Base-by-base conservation (phyloP, 2,113 vertebrate species). In the Bucco capensis region DNA sequence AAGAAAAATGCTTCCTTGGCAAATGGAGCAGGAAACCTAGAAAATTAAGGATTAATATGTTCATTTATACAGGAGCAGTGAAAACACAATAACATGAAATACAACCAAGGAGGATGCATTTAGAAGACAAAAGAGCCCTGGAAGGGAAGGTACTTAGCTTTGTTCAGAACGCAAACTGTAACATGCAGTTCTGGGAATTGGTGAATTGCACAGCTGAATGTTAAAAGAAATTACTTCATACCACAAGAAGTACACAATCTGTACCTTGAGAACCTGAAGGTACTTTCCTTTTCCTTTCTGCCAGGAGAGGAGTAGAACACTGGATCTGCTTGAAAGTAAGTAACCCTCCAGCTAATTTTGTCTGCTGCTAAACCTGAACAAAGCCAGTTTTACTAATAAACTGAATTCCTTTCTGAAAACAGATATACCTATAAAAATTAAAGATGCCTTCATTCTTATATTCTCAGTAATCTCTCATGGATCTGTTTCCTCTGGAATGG, bases 11-110 rank as follows among this genome's bases (percentile, higher is more conserved):
- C 73, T 91, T 88, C 75, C 53, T 88, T 86, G 73, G 77, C 92
- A 94, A 92, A 82, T 54, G 88, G 75, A 93, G 93, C 88, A 89
- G 78, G 74, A 92, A 91, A 78, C 57, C 47, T 50, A 93, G 92
- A 85, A 95, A 96, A 95, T 94, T 85, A 93, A 91, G 80, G 92
- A 96, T 95, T 96, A 96, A 96, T 96, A 92, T 80, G 93, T 92
- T 96, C 92, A 94, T 94, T 96, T 95, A 77, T 89, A 93, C 60
- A 86, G 90, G 87, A 89, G 82, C 91, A 92, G 60, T 74, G 64
- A 95, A 49, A 90, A 84, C 79, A 93, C 80, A 81, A 64, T 92
- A 77, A 89, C 75, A 75, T 35, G 92, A 88, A 89, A 69, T 74
- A 62, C 71, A 83, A 87, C 86, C 83, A 86, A 86, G 94, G 76